Conservation (phyloP, 2,888 invertebrate genomes). For the Prosopocoilus inquinatus region DNA sequence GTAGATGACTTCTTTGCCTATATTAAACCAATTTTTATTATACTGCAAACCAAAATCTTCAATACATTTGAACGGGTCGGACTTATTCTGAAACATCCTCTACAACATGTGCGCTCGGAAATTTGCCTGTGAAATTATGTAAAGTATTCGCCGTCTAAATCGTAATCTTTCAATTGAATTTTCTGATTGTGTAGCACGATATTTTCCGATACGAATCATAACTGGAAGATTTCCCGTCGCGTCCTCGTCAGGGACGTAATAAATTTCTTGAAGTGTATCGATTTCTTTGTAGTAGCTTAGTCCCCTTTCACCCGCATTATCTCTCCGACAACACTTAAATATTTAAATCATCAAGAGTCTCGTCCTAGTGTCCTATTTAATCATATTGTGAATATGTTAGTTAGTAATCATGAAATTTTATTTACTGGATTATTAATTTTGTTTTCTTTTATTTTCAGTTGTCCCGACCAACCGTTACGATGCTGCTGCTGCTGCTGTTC, state of each 20-base stretch:
- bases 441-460: constrained; percentile 39
- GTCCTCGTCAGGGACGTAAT: constrained; percentile 2
- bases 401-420: constrained; percentile 10
- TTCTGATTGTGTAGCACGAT: constrained; percentile 16
- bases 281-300: too few species aligned
- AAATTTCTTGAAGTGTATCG: not conserved
- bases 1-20: too few species aligned
- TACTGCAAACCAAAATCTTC: too few species aligned
- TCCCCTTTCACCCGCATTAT: too few species aligned
- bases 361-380: too few species aligned
- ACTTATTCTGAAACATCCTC: too few species aligned
- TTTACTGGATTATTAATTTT: constrained; percentile 18
- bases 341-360: too few species aligned
- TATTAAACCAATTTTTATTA: too few species aligned
- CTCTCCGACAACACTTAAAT: too few species aligned
- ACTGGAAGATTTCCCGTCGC: constrained; percentile 20
- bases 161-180: constrained; percentile 14
- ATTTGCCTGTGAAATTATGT: constrained; percentile 8
- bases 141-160: constrained; percentile 5
- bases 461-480: constrained; percentile 26
- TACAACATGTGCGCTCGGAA: not conserved
- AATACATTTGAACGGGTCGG: too few species aligned
- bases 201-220: constrained; percentile 14
- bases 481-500: constrained; percentile 31
- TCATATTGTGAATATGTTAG: constrained; percentile 7